Percentiles rank a stretch among this genome's conserved stretches.
Conservation (phyloP, 2,113 vertebrate genomes). For the Panthera uncia region DNA sequence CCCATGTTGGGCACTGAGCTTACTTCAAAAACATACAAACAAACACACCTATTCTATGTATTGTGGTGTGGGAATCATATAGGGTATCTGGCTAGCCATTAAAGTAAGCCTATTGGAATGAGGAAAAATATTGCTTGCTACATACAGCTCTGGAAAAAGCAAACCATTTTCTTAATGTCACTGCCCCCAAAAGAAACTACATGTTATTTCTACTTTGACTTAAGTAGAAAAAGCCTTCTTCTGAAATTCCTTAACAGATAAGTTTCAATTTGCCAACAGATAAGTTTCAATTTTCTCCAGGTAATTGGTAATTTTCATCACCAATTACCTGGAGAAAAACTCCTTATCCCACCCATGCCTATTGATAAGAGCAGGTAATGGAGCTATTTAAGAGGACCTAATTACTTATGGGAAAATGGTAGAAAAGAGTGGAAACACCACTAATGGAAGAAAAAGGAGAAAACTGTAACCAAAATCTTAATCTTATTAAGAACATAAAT, state of each 20-base stretch:
- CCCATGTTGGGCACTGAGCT: neutral
- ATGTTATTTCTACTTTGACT: neutral
- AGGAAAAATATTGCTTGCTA: neutral
- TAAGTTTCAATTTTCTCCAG: too few relatives aligned
- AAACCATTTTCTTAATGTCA: neutral
- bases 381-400: neutral
- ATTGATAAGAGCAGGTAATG: neutral
- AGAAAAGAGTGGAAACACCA: neutral
- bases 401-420: neutral
- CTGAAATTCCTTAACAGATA: neutral
- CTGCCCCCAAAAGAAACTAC: neutral
- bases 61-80: neutral
- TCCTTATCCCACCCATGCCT: neutral
- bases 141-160: neutral
- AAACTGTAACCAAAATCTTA: neutral
- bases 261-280: neutral
- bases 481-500: neutral
- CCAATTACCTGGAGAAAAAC: neutral
- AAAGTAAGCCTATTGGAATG: neutral
- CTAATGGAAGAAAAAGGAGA: neutral
- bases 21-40: neutral
- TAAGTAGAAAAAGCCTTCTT: neutral
- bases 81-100: neutral
- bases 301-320: neutral
- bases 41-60: neutral